Conservation (phyloP, 1,140 invertebrate species). For the Meloidogyne chitwoodi region DNA sequence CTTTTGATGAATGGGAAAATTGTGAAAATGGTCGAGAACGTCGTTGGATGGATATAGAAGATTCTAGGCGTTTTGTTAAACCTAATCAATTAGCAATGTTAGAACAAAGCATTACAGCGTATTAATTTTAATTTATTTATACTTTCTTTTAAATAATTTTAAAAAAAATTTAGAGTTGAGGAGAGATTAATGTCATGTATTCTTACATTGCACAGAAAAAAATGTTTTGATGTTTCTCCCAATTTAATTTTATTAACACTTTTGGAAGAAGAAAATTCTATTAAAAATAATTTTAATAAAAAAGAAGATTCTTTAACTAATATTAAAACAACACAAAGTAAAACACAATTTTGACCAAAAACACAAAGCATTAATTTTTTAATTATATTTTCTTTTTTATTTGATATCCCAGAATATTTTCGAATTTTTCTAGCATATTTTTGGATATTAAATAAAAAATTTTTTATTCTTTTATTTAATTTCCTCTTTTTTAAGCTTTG, state of each 20-base stretch:
- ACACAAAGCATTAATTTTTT: background rate
- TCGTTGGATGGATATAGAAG: conserved; percentile 14
- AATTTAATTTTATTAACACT: background rate
- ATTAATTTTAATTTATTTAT: too few species aligned
- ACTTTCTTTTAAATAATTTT: background rate
- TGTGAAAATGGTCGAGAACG: conserved; percentile 20
- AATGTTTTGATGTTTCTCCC: background rate
- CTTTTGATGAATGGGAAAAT: conserved; percentile 19
- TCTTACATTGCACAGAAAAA: conserved; percentile 56
- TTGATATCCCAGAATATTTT: background rate
- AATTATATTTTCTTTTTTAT: background rate
- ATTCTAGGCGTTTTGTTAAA: conserved; percentile 6
- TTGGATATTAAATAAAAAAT: background rate
- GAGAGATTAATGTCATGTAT: background rate
- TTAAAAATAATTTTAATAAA: background rate
- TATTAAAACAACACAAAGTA: background rate
- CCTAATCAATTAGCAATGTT: conserved; percentile 13
- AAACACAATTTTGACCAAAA: background rate
- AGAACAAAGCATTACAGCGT: conserved; percentile 14
- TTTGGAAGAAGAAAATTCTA: background rate
- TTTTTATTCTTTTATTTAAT: background rate
- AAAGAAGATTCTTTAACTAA: background rate
- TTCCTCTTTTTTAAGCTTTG: background rate
- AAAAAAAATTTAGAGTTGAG: background rate
- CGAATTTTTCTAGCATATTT: too few species aligned